Evolutionary conservation across 1,140 invertebrate species (phyloP).

Genomic region (Lasaia peninsularis): DNA sequence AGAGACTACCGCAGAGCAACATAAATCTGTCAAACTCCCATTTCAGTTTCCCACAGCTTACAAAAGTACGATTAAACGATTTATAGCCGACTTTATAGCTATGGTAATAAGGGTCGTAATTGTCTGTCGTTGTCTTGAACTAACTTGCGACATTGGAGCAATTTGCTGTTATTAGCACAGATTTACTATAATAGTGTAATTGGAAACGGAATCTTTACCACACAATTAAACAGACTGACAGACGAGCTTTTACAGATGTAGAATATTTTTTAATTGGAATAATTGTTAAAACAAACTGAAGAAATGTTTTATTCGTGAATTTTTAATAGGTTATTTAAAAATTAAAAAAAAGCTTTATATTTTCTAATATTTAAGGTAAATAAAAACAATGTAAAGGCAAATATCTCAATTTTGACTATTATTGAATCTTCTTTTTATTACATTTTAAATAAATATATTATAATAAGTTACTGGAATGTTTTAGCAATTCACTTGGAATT

Average conservation of each 20-base stretch:
- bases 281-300: no score
- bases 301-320: no score
- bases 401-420: no score
- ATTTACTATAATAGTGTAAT: conserved; percentile 38
- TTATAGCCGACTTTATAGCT: conserved; percentile 2
- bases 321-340: no score
- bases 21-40: conserved; percentile 35
- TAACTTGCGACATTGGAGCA: conserved; percentile 23
- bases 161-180: conserved; percentile 52
- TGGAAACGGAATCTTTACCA: conserved; percentile 26
- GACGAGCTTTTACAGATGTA: not conserved
- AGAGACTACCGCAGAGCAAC: conserved; percentile 28
- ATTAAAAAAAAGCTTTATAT: no score
- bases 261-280: no score
- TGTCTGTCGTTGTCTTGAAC: conserved; percentile 3
- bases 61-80: conserved; percentile 6
- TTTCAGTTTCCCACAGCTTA: conserved; percentile 38
- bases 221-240: conserved; percentile 5
- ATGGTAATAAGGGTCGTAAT: conserved; percentile 18
- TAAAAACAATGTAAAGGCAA: no score
- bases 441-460: no score
- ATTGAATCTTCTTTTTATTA: no score
- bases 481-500: no score
- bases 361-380: no score
- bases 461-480: no score